phyloP scores from a whole-genome alignment of 2,113 vertebrate species.

The Pseudolaguvia tuberculata region DNA sequence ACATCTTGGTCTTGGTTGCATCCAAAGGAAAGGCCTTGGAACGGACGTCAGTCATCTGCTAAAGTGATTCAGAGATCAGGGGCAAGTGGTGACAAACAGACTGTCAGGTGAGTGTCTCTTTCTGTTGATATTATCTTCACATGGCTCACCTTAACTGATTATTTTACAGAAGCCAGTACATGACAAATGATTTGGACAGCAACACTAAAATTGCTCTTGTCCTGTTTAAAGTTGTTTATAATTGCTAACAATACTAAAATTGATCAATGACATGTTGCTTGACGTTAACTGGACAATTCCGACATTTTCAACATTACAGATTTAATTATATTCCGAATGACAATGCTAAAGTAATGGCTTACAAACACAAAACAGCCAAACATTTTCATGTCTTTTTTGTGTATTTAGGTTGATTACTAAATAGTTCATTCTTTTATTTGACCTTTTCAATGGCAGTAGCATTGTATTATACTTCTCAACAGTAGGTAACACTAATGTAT shows the following conservation, averaged over 20 bases:
- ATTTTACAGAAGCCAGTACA: background rate
- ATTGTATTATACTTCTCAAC: background rate
- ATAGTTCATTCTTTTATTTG: background rate
- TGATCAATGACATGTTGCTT: background rate
- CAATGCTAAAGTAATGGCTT: background rate
- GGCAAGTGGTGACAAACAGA: slow-evolving; percentile 46
- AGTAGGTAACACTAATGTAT: background rate
- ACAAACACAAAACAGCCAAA: background rate
- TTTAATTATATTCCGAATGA: background rate
- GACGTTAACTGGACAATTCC: background rate
- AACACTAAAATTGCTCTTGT: background rate
- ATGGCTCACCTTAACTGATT: background rate
- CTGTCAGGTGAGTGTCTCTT: slow-evolving; percentile 45
- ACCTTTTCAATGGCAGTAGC: background rate
- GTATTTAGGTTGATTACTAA: background rate
- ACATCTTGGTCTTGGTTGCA: slow-evolving; percentile 55
- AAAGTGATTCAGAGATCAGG: slow-evolving; percentile 57
- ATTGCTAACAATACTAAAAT: background rate
- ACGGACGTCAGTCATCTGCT: slow-evolving; percentile 66
- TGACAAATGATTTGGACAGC: background rate
- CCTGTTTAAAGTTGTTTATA: background rate
- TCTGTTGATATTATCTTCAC: slow-evolving; percentile 12
- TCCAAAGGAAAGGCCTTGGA: slow-evolving; percentile 57
- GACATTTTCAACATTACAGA: background rate
- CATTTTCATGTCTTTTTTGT: background rate